Conservation (phyloP, 2,888 invertebrate genomes). For the Yponomeuta malinellus region DNA sequence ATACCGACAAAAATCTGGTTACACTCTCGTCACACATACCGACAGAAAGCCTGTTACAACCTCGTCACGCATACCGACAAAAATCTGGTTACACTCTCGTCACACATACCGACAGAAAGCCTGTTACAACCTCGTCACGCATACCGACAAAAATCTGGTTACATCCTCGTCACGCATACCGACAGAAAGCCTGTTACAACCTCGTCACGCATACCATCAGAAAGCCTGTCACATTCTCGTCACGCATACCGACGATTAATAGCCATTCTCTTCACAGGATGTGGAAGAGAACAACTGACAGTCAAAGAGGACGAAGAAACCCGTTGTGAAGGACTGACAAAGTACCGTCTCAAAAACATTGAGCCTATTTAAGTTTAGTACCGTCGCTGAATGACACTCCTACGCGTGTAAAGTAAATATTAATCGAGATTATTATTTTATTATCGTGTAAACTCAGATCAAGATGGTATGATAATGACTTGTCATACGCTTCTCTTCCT, state of each 20-base stretch:
- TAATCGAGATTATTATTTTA: background rate
- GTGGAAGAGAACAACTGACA: constrained; percentile 48
- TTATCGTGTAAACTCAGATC: no score
- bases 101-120: background rate
- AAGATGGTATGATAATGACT: no score
- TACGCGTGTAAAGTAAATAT: background rate
- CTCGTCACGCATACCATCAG: background rate
- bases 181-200: constrained; percentile 8
- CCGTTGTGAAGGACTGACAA: background rate
- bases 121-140: no score
- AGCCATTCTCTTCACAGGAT: constrained; percentile 39
- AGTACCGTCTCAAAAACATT: background rate
- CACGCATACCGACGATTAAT: background rate
- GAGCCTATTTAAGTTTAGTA: background rate
- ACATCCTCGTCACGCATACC: background rate
- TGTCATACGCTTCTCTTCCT: no score
- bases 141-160: background rate
- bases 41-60: constrained; percentile 10
- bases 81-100: background rate
- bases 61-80: background rate
- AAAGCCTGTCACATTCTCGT: background rate
- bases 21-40: background rate
- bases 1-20: background rate
- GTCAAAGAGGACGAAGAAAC: constrained; percentile 12
- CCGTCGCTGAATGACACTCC: background rate